Evolutionary conservation across 2,113 vertebrate genomes (phyloP), one percentile per base, ranked within the genome.

Genomic region (Okapia johnstoni): DNA sequence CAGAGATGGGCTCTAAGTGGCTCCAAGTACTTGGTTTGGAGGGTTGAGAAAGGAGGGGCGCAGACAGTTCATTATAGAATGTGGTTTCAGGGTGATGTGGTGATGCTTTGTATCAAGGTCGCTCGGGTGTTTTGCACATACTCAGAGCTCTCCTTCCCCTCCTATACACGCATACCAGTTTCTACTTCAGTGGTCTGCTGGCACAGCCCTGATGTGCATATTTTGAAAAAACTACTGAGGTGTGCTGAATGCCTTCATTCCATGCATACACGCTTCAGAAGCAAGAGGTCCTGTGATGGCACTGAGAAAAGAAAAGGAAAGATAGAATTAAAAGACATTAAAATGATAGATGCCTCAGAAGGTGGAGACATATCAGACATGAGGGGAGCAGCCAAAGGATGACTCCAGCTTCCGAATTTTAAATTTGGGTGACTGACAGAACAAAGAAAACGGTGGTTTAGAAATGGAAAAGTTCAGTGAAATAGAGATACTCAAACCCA

Each of bases 401-500:
- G 54, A 70, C 36, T 30, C 17, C 10, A 61, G 60, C n/a, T 79
- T 83, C 61, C 30, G 25, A 58, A 26, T n/a, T 85, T 63, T 87
- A 19, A 19, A 28, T 84, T 73, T 63, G 11, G 26, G 14, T 79
- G 25, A 40, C 13, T 1, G 6, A 25, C 61, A 50, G 87, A 50
- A 66, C 52, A 77, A 81, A 70, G 60, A 85, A 70, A 57, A 70
- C 12, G n/a, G 28, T 81, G 25, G 7, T 48, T 90, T 90, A 46
- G 81, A 88, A 93, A 54, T 36, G 50, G 81, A 90, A 50, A 90
- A 85, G 33, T 8, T 26, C 73, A 60, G 2, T 58, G 58, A 93
- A 63, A 63, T 23, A 21, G 54, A 89, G 79, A 58, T 60, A 6
- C 40, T 26, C 26, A 43, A 48, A 86, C 76, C 15, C 3, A 40